Evolutionary conservation across 2,888 invertebrate species (phyloP).

Genomic region (Xanthorhoe spadicearia): DNA sequence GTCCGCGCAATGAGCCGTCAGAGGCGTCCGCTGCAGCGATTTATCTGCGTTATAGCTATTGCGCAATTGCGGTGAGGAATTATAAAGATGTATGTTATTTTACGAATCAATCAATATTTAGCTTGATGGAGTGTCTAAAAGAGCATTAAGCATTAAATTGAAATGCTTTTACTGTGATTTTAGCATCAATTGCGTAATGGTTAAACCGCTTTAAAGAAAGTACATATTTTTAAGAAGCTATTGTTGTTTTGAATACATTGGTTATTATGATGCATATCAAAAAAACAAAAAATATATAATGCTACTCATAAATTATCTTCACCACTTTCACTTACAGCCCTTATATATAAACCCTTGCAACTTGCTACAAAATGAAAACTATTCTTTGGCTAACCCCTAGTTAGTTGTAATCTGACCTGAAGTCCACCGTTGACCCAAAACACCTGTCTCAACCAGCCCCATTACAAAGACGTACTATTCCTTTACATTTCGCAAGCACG

Average conservation of each 20-base stretch:
- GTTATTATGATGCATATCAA: too few species aligned
- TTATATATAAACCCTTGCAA: too few species aligned
- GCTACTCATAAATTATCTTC: too few species aligned
- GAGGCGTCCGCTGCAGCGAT: conserved; percentile 43
- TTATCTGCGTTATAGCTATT: conserved; percentile 41
- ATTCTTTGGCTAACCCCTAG: background rate
- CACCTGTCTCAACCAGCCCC: conserved; percentile 36
- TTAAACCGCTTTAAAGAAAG: background rate
- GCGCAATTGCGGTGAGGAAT: conserved; percentile 11
- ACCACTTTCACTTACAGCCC: too few species aligned
- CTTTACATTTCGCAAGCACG: conserved; percentile 44
- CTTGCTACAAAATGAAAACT: background rate
- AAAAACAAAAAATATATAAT: too few species aligned
- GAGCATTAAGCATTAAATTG: background rate
- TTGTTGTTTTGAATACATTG: too few species aligned
- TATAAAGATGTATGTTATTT: conserved; percentile 9
- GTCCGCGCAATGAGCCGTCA: conserved; percentile 49
- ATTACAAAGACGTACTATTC: conserved; percentile 27
- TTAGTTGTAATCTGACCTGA: background rate
- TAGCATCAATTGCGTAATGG: background rate
- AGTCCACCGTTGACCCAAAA: conserved; percentile 20
- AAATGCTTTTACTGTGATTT: background rate
- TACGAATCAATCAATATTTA: background rate
- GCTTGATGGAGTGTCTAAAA: background rate
- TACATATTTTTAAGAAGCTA: too few species aligned